Evolutionary conservation across 2,888 invertebrate species (phyloP).

Genomic region (Campoplex capitator): DNA sequence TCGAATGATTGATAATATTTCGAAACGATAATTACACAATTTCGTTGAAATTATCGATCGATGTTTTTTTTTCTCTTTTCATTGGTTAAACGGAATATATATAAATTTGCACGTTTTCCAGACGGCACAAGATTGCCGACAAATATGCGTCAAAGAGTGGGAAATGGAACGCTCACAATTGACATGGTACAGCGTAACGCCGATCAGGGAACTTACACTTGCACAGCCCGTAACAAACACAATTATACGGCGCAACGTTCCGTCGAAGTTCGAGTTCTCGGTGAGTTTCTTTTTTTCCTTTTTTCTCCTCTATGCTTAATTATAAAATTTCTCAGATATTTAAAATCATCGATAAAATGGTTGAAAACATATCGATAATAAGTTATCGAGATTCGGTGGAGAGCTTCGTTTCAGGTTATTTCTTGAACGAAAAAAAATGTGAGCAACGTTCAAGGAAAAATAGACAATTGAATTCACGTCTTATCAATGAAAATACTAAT

Average conservation of each 20-base stretch:
- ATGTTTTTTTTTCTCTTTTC: not conserved
- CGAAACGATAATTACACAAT: not conserved
- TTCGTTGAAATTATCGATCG: not conserved
- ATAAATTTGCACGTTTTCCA: conserved; percentile 70
- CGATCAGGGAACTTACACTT: conserved; percentile 86
- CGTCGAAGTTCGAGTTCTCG: conserved; percentile 84
- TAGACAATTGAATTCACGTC: not conserved
- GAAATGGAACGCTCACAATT: conserved; percentile 86
- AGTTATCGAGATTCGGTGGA: not conserved
- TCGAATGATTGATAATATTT: not conserved
- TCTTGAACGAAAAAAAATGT: not conserved
- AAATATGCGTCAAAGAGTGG: conserved; percentile 86
- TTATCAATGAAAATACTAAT: not conserved
- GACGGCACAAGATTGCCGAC: conserved; percentile 86
- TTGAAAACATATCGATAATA: not conserved
- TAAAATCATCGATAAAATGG: not conserved
- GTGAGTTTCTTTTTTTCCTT: conserved; percentile 76
- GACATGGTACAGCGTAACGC: conserved; percentile 85
- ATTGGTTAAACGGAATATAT: not conserved
- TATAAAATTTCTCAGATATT: not conserved
- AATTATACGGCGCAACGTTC: conserved; percentile 84
- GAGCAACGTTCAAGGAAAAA: conserved; percentile 9
- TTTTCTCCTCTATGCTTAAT: not conserved
- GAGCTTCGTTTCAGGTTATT: not conserved
- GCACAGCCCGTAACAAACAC: conserved; percentile 86